A percentile compares a stretch with the other conserved stretches of the same genome.
Conservation (phyloP, 2,888 invertebrate genomes). For the Agriopis leucophaearia region DNA sequence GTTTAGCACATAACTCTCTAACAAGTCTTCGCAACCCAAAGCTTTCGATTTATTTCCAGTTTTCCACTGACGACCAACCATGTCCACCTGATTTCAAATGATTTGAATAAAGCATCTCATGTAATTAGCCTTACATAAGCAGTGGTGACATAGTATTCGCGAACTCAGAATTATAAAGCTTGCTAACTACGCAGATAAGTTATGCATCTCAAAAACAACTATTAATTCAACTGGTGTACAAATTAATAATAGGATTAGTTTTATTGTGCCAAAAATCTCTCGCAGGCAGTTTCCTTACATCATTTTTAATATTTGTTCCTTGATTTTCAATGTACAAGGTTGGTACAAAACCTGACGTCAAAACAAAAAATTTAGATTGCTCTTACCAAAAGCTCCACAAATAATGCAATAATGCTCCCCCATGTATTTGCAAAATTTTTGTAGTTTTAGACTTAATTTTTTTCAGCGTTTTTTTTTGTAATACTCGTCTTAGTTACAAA, state of each 20-base stretch:
- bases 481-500: too few relatives aligned
- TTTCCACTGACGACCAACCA: slow-evolving; percentile 35
- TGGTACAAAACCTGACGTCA: too few relatives aligned
- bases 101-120: slow-evolving; percentile 49
- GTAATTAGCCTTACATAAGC: slow-evolving; percentile 48
- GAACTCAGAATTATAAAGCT: slow-evolving; percentile 4
- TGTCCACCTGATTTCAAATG: slow-evolving; percentile 44
- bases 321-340: too few relatives aligned
- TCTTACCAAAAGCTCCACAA: too few relatives aligned
- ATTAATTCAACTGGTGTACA: neutral
- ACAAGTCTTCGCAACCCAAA: slow-evolving; percentile 32
- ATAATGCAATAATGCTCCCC: too few relatives aligned
- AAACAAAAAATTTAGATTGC: too few relatives aligned
- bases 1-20: slow-evolving; percentile 36
- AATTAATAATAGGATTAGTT: neutral
- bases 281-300: too few relatives aligned
- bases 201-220: neutral
- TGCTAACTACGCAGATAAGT: neutral
- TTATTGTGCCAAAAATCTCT: too few relatives aligned
- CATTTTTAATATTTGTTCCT: too few relatives aligned
- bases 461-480: too few relatives aligned
- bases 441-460: too few relatives aligned
- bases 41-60: slow-evolving; percentile 46
- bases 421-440: too few relatives aligned
- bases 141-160: slow-evolving; percentile 11